phyloP scores from a whole-genome alignment of 2,797 vertebrate species.

The Nyctibius grandis region DNA sequence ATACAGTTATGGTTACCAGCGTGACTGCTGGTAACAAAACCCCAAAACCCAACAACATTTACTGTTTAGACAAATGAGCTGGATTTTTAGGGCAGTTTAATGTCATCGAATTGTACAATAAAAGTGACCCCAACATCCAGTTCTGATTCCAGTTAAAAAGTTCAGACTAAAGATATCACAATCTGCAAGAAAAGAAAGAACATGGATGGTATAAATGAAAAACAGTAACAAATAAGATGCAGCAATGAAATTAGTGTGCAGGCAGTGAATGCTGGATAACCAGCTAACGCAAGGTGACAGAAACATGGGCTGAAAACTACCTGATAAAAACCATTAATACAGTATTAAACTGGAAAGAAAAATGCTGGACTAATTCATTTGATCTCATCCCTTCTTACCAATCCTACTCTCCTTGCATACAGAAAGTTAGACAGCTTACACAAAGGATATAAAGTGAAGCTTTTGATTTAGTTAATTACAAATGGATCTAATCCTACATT shows the following conservation, averaged over 20 bases:
- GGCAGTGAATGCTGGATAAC: neutral
- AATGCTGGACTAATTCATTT: neutral
- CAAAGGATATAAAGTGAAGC: neutral
- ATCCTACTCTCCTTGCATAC: neutral
- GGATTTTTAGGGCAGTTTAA: conserved; percentile 75
- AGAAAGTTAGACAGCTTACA: neutral
- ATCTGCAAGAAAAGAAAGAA: conserved; percentile 92
- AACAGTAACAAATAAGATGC: conserved; percentile 69
- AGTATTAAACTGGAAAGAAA: neutral
- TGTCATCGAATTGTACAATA: conserved; percentile 68
- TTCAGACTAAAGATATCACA: conserved; percentile 93
- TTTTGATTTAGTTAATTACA: neutral
- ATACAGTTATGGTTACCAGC: conserved; percentile 65
- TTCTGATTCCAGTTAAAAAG: conserved; percentile 89
- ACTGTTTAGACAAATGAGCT: conserved; percentile 63
- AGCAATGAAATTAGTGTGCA: conserved; percentile 51
- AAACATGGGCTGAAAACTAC: neutral
- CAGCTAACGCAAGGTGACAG: conserved; percentile 18
- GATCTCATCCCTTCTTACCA: neutral
- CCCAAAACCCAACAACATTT: neutral
- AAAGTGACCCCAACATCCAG: conserved; percentile 88
- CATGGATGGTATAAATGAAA: conserved; percentile 84
- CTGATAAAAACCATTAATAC: neutral
- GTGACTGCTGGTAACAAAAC: conserved; percentile 69
- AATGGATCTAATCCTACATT: neutral